Base-by-base conservation (phyloP, 2,797 vertebrate genomes). In the Ambastaia sidthimunki region DNA sequence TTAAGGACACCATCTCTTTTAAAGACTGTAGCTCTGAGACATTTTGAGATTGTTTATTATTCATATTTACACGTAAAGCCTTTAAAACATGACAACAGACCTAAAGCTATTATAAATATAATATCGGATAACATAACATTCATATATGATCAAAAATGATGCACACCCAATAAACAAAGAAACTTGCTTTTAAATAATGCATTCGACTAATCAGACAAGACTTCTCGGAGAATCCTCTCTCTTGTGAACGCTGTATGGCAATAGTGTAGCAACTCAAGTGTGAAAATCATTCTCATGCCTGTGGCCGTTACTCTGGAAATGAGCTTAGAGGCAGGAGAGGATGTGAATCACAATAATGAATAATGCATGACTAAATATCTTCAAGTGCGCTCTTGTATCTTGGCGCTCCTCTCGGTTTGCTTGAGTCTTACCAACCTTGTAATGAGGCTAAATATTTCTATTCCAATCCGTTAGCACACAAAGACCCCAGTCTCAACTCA, bases 361-460 rank as follows among this genome's bases (percentile, higher is more conserved):
- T 89, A 85, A 89, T 89, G 86, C 74, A 88, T 89, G 66, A 81
- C 77, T 82, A 81, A 85, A 85, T 83, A 87, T 85, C 79, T 85
- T 86, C 82, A 82, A 84, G 80, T 78, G 31, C 77, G 78, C 65
- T 68, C 71, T 71, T 78, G 66, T 76, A 63, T 85, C 67, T 74
- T 47, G 66, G 80, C 63, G 52, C 75, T 79, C 74, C 55, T 78
- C 80, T 84, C 67, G 69, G 81, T 82, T 85, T 85, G 76, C 68
- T 71, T 50, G 67, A 84, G 81, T 79, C 71, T 77, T 74, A 77
- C 72, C 82, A 84, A 77, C 63, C 76, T 54, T 78, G 85, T 85
- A 85, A 86, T 86, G 80, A 78, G 65, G 74, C 82, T 68, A 85
- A 87, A 84, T 85, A 80, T 86, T 82, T 79, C 73, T 79, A 81